Conservation (phyloP, 2,888 invertebrate species). For the Encarsia formosa region DNA sequence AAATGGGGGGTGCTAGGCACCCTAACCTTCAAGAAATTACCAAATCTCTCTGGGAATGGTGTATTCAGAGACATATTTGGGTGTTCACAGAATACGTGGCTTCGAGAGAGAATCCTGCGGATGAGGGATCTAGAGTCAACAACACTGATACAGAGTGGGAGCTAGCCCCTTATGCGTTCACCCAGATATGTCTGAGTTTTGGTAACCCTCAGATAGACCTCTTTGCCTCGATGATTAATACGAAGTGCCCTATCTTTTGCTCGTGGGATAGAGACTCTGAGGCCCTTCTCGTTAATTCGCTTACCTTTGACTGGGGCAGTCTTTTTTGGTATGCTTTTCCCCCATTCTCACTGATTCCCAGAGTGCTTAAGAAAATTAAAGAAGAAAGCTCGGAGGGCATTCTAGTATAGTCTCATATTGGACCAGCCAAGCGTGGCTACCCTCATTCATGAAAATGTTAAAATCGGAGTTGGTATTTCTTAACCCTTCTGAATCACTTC, state of each 20-base stretch:
- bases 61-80: not conserved
- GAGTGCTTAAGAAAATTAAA: constrained; percentile 15
- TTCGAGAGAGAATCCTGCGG: not conserved
- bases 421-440: constrained; percentile 23
- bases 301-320: constrained; percentile 22
- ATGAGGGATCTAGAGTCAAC: too few species aligned
- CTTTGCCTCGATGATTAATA: constrained; percentile 23
- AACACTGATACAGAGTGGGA: too few species aligned
- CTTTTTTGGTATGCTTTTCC: constrained; percentile 25
- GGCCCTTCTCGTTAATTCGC: constrained; percentile 14
- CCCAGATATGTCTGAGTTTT: too few species aligned
- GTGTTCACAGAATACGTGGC: not conserved
- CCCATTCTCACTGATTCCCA: constrained; percentile 16
- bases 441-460: not conserved
- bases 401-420: constrained; percentile 17
- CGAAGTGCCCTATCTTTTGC: constrained; percentile 24
- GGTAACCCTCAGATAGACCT: constrained; percentile 20
- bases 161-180: too few species aligned
- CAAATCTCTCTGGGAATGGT: constrained; percentile 23
- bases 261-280: constrained; percentile 19
- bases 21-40: constrained; percentile 21
- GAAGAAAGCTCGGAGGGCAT: constrained; percentile 14
- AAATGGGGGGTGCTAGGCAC: constrained; percentile 28
- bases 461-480: not conserved
- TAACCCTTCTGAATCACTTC: not conserved